Conservation (phyloP, 2,888 invertebrate species). For the Aphodius granarius region DNA sequence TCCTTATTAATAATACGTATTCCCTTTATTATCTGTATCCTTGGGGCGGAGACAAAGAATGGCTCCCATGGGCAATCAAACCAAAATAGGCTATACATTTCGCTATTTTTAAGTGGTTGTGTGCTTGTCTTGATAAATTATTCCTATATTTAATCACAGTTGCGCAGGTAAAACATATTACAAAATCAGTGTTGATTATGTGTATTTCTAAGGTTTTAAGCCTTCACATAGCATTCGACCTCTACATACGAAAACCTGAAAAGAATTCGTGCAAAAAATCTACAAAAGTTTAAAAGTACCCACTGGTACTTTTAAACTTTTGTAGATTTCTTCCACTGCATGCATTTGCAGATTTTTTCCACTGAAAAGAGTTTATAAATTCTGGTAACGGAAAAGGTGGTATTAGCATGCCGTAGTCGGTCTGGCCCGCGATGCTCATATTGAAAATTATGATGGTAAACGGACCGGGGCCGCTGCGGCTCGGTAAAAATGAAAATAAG, state of each 20-base stretch:
- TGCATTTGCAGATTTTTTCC: too few relatives aligned
- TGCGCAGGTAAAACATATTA: too few relatives aligned
- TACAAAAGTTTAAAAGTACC: too few relatives aligned
- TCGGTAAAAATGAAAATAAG: not conserved
- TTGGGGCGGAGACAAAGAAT: not conserved
- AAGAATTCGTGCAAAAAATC: too few relatives aligned
- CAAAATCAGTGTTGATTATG: too few relatives aligned
- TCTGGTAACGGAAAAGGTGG: not conserved
- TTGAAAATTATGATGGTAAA: constrained; percentile 23
- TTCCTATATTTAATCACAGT: too few relatives aligned
- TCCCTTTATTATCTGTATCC: not conserved
- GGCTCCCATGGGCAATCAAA: not conserved
- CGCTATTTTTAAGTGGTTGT: not conserved
- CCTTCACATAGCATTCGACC: too few relatives aligned
- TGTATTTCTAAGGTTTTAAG: too few relatives aligned
- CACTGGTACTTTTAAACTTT: too few relatives aligned
- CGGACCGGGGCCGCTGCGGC: constrained; percentile 2
- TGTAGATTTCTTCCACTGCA: too few relatives aligned
- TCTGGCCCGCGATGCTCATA: constrained; percentile 14
- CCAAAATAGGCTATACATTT: not conserved
- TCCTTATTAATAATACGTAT: not conserved
- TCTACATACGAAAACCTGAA: too few relatives aligned
- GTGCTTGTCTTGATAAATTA: not conserved
- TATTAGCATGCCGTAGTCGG: constrained; percentile 18
- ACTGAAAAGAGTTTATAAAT: too few relatives aligned